Percentiles rank a stretch among this genome's conserved stretches.
These are phyloP conservation scores for Chrysopilus asiliformis DNA, from an alignment of 2,888 invertebrate species.

Conservation along the genomic window DNA sequence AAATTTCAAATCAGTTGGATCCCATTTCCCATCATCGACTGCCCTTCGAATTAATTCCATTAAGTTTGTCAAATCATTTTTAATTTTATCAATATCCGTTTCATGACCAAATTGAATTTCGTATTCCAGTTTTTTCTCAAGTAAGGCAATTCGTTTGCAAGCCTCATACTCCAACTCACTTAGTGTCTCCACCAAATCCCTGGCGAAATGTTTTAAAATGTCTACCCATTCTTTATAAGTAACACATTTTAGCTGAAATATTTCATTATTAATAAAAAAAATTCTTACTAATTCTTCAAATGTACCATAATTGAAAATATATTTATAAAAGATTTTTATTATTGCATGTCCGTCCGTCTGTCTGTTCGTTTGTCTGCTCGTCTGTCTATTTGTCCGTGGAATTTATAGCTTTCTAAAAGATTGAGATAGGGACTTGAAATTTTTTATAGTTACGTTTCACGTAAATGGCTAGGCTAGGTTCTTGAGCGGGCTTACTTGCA, in stretches of 20 bases:
- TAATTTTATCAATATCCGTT: conserved; percentile 20
- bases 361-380: too few relatives aligned
- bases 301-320: too few relatives aligned
- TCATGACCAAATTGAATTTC: conserved; percentile 12
- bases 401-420: too few relatives aligned
- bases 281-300: too few relatives aligned
- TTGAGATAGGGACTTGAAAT: too few relatives aligned
- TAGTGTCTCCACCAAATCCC: conserved; percentile 45
- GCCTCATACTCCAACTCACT: conserved; percentile 49
- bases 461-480: too few relatives aligned
- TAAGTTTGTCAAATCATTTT: conserved; percentile 32
- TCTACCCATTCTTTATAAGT: conserved; percentile 49
- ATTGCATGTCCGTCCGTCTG: too few relatives aligned
- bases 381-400: too few relatives aligned
- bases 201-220: conserved; percentile 46
- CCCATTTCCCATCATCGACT: conserved; percentile 33
- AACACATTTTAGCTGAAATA: conserved; percentile 48
- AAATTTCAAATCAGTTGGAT: conserved; percentile 32
- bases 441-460: too few relatives aligned
- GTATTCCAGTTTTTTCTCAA: conserved; percentile 24
- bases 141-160: conserved; percentile 39
- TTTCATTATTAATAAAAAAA: too few relatives aligned
- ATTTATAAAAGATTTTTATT: too few relatives aligned
- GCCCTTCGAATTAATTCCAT: conserved; percentile 37
- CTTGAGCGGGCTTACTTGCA: too few relatives aligned